A percentile compares a stretch with the other conserved stretches of the same genome.
phyloP scores from a whole-genome alignment of 2,888 invertebrate genomes.

The Dryocosmus kuriphilus region DNA sequence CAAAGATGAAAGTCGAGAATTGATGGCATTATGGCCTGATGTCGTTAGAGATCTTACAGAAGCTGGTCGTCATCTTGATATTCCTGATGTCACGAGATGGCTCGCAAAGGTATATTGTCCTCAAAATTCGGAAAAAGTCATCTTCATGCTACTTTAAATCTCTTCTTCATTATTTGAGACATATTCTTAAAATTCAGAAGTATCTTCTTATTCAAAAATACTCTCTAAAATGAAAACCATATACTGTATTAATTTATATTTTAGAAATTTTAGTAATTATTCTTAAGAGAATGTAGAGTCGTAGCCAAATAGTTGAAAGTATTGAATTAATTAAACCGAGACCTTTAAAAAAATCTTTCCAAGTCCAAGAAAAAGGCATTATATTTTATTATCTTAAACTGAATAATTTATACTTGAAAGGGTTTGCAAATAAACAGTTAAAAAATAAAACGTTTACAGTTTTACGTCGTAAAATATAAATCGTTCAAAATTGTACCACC shows the following conservation, averaged over 20 bases:
- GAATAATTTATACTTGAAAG: too few species aligned
- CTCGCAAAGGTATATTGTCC: constrained; percentile 83
- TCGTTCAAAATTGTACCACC: too few species aligned
- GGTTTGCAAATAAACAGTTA: too few species aligned
- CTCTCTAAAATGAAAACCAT: neutral
- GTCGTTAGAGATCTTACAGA: constrained; percentile 90
- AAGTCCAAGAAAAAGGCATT: too few species aligned
- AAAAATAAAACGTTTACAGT: too few species aligned
- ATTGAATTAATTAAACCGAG: too few species aligned
- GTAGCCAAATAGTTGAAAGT: neutral
- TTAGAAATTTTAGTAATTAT: too few species aligned
- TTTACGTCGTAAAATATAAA: too few species aligned
- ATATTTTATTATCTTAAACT: too few species aligned
- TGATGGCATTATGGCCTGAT: constrained; percentile 94
- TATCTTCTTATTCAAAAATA: too few species aligned
- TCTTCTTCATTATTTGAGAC: neutral
- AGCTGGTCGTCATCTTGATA: constrained; percentile 86
- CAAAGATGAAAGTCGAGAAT: constrained; percentile 91
- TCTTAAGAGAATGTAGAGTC: too few species aligned
- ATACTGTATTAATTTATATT: neutral
- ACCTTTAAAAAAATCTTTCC: too few species aligned
- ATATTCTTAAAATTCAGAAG: neutral
- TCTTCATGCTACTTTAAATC: neutral
- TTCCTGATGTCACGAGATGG: constrained; percentile 90
- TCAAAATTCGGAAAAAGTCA: neutral